These are phyloP conservation scores for Cotesia congregata DNA, from an alignment of 2,888 invertebrate genomes.

Conservation along the genomic window DNA sequence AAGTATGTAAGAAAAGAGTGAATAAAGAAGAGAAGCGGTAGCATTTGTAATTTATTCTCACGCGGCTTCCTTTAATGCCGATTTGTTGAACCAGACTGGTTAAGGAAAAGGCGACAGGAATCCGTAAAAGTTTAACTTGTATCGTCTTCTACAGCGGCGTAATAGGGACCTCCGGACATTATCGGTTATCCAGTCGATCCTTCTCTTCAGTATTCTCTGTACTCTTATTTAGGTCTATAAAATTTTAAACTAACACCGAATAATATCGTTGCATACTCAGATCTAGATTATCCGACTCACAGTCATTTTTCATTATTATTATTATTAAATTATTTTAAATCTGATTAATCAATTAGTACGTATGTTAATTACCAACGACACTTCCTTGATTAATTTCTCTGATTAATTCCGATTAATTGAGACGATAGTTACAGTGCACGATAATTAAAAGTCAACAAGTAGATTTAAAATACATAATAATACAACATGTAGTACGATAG, in stretches of 20 bases:
- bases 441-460: background rate
- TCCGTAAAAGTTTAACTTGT: constrained; percentile 55
- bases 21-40: constrained; percentile 40
- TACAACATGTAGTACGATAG: background rate
- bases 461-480: background rate
- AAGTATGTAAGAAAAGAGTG: constrained; percentile 12
- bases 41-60: constrained; percentile 49
- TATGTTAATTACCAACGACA: constrained; percentile 34
- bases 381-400: constrained; percentile 37
- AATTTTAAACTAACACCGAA: no score
- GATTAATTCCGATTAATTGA: constrained; percentile 27
- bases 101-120: constrained; percentile 48
- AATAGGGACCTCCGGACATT: constrained; percentile 62
- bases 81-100: constrained; percentile 30
- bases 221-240: background rate
- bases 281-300: constrained; percentile 24
- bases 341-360: constrained; percentile 28
- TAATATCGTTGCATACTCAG: background rate
- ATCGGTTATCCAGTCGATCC: constrained; percentile 57
- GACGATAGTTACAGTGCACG: background rate
- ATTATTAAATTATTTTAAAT: background rate
- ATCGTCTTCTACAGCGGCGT: constrained; percentile 41
- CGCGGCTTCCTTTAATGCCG: constrained; percentile 44
- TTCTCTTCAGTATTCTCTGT: constrained; percentile 5
- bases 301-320: background rate